Conservation (phyloP, 2,797 vertebrate species). For the Clarias laeviceps region DNA sequence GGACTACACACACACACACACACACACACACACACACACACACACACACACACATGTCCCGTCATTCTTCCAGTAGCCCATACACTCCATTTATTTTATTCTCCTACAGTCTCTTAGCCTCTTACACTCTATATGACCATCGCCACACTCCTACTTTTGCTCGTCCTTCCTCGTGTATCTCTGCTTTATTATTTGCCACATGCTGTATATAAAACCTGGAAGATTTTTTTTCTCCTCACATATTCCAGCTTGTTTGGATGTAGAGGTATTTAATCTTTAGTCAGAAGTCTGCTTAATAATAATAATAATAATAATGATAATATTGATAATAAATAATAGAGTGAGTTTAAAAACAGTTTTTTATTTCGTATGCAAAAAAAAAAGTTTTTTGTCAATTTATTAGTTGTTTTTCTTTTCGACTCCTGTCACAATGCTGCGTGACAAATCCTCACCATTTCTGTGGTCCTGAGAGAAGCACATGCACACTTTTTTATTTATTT, state of each 20-base stretch:
- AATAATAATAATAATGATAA: too few relatives aligned
- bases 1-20: slow-evolving; percentile 24
- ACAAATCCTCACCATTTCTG: too few relatives aligned
- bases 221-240: neutral
- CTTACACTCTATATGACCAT: slow-evolving; percentile 41
- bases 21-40: slow-evolving; percentile 30
- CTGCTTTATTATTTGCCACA: neutral
- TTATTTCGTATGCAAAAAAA: too few relatives aligned
- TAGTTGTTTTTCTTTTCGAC: neutral
- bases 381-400: neutral
- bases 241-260: neutral
- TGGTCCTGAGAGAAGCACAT: neutral
- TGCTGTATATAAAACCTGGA: too few relatives aligned
- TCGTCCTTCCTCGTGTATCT: neutral
- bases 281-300: too few relatives aligned
- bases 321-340: too few relatives aligned
- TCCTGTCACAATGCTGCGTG: too few relatives aligned
- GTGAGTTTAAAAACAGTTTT: too few relatives aligned
- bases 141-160: neutral
- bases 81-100: slow-evolving; percentile 35
- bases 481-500: too few relatives aligned
- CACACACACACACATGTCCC: slow-evolving; percentile 18
- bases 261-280: too few relatives aligned
- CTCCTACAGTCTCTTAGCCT: slow-evolving; percentile 10
- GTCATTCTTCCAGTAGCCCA: slow-evolving; percentile 42